A percentile compares a stretch with the other conserved stretches of the same genome.
phyloP scores from a whole-genome alignment of 1,140 invertebrate genomes.

The Linepithema humile region DNA sequence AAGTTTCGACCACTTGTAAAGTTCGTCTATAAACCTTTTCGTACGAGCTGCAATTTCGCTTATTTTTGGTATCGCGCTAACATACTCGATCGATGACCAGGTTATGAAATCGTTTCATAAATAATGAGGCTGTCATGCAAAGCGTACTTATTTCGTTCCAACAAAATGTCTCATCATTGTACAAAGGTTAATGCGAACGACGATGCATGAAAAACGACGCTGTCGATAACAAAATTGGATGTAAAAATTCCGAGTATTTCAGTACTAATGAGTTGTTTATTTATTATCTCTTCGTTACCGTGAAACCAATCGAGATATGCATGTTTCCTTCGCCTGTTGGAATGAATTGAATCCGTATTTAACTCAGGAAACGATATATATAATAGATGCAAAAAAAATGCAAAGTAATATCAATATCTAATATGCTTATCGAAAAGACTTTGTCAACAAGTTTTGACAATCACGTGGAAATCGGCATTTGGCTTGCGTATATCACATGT shows the following conservation, averaged over 20 bases:
- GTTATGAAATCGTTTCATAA: neutral
- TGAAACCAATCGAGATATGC: neutral
- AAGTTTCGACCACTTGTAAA: neutral
- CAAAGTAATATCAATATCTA: neutral
- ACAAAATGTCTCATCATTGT: neutral
- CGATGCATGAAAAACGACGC: slow-evolving; percentile 12
- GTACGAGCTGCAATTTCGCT: neutral
- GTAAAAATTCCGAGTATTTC: neutral
- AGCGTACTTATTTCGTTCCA: neutral
- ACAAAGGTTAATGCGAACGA: neutral
- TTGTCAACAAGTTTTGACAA: too few relatives aligned
- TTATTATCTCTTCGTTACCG: neutral
- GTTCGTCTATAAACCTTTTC: neutral
- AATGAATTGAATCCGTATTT: neutral
- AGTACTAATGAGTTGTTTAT: neutral
- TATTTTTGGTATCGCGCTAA: neutral
- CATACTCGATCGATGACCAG: neutral
- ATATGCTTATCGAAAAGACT: too few relatives aligned
- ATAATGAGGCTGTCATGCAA: neutral
- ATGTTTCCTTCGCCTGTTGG: neutral
- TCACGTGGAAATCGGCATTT: too few relatives aligned
- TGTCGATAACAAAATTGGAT: neutral
- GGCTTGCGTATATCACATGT: too few relatives aligned
- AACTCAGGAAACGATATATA: neutral
- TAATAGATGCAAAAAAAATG: neutral